A percentile compares a stretch with the other conserved stretches of the same genome.
Evolutionary conservation across 2,888 invertebrate species (phyloP).

Genomic region (Xanthia icteritia): DNA sequence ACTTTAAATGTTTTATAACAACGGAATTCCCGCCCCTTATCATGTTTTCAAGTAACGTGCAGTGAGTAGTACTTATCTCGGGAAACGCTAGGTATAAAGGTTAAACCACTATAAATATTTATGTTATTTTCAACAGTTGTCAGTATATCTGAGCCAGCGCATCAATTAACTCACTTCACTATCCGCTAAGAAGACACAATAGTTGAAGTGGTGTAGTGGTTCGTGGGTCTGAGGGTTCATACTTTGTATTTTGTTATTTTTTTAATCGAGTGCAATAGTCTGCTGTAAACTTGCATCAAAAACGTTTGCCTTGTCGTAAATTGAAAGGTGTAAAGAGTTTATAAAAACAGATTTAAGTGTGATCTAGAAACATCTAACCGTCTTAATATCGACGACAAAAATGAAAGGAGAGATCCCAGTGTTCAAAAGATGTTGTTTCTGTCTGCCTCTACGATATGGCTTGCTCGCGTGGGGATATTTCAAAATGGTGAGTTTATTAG

Average conservation of each 20-base stretch:
- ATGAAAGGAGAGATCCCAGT: constrained; percentile 66
- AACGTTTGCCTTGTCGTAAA: neutral
- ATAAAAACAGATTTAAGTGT: neutral
- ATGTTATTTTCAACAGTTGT: neutral
- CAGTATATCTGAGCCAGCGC: constrained; percentile 38
- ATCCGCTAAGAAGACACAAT: constrained; percentile 8
- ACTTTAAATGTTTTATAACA: neutral
- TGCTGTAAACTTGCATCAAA: too few relatives aligned
- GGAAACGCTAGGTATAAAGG: neutral
- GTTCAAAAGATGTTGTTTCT: constrained; percentile 74
- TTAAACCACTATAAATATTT: constrained; percentile 19
- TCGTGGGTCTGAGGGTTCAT: too few relatives aligned
- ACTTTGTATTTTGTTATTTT: neutral
- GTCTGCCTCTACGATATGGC: constrained; percentile 76
- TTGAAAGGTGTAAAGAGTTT: neutral
- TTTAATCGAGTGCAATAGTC: neutral
- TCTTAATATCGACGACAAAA: neutral
- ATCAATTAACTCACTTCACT: too few relatives aligned
- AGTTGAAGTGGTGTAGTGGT: neutral
- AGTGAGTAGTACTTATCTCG: neutral
- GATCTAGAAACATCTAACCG: neutral
- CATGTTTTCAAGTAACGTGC: neutral
- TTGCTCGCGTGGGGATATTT: constrained; percentile 74
- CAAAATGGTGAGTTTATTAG: constrained; percentile 67
- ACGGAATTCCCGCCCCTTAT: constrained; percentile 23